These are phyloP conservation scores for Ophioninae sp. DNA, from an alignment of 2,888 invertebrate species.

Conservation along the genomic window DNA sequence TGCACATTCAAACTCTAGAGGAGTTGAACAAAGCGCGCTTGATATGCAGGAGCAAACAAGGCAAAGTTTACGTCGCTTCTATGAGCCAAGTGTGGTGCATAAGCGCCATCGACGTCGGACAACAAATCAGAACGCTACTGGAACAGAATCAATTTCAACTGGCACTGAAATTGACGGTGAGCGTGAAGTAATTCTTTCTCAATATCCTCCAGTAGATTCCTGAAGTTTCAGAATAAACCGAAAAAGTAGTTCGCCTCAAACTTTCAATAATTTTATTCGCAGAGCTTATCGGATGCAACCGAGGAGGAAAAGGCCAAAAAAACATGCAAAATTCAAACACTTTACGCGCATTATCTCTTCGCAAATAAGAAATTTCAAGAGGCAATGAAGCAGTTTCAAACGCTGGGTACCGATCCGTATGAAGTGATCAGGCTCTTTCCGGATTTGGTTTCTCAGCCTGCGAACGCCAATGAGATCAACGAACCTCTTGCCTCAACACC, in stretches of 20 bases:
- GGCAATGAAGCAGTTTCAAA: constrained; percentile 95
- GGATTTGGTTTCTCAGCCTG: constrained; percentile 87
- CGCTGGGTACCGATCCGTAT: constrained; percentile 95
- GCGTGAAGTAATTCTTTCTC: constrained; percentile 66
- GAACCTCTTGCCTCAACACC: constrained; percentile 82
- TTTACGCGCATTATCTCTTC: constrained; percentile 95
- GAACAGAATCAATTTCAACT: constrained; percentile 96
- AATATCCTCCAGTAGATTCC: neutral
- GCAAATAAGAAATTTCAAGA: constrained; percentile 92
- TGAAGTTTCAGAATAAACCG: neutral
- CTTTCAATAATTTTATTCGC: constrained; percentile 61
- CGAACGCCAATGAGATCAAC: constrained; percentile 78
- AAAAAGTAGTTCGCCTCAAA: neutral
- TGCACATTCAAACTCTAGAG: constrained; percentile 88
- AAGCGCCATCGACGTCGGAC: constrained; percentile 89
- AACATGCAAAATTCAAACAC: constrained; percentile 93
- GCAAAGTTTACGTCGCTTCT: constrained; percentile 93
- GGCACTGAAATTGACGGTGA: constrained; percentile 94
- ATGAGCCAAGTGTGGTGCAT: constrained; percentile 95
- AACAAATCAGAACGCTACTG: constrained; percentile 92
- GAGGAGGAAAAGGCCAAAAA: constrained; percentile 91
- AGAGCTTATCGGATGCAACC: constrained; percentile 92
- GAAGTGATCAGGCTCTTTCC: constrained; percentile 98
- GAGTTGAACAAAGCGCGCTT: constrained; percentile 89
- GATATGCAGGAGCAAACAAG: constrained; percentile 88